Percentiles rank a stretch among this genome's conserved stretches.
These are phyloP conservation scores for Halisarca cf. caerulea DNA, from an alignment of 37 sponge, comb jelly and placozoan genomes.

Conservation along the genomic window DNA sequence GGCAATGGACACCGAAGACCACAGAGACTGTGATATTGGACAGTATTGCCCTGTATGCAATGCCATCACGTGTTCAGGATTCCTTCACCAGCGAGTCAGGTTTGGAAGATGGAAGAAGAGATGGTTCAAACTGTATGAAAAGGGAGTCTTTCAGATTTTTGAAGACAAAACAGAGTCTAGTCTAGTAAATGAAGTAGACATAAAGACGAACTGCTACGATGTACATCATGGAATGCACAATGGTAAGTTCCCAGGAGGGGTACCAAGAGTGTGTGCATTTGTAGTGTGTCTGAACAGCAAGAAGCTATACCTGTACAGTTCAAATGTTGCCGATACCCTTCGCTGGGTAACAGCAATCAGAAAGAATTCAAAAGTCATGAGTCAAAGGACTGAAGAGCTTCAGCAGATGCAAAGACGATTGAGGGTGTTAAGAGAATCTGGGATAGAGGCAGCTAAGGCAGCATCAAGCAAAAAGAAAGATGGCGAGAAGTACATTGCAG, in stretches of 20 bases:
- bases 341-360: conserved; percentile 18
- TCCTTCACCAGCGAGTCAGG: conserved; percentile 4
- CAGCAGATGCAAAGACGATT: background rate
- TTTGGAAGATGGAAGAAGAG: conserved; percentile 28
- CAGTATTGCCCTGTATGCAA: conserved; percentile 6
- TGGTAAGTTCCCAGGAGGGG: conserved; percentile 2
- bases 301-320: conserved; percentile 3
- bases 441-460: background rate
- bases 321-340: background rate
- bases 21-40: background rate
- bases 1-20: too few relatives aligned
- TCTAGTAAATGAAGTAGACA: background rate
- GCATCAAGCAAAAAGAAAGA: background rate
- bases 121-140: conserved; percentile 26
- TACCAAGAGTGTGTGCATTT: background rate
- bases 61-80: conserved; percentile 13
- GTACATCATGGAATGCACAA: background rate
- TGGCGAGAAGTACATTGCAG: too few relatives aligned
- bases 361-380: background rate
- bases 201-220: background rate
- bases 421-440: background rate
- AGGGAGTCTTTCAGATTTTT: background rate
- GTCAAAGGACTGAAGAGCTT: background rate
- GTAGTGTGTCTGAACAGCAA: background rate
- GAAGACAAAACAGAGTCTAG: background rate